phyloP scores from a whole-genome alignment of 2,888 invertebrate genomes.

The Scaptomyza parva region DNA sequence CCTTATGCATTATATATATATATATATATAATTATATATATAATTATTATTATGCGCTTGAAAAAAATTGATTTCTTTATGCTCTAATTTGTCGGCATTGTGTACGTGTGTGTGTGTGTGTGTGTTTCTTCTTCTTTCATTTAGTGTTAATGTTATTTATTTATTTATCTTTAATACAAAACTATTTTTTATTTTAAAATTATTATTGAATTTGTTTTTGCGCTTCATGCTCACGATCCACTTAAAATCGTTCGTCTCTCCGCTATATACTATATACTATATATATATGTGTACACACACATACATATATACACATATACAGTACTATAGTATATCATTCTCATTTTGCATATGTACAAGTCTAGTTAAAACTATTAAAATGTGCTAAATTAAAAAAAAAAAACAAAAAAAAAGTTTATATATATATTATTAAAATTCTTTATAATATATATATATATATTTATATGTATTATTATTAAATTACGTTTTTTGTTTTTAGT shows the following conservation, averaged over 20 bases:
- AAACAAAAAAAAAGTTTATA: conserved; percentile 41
- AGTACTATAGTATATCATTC: conserved; percentile 44
- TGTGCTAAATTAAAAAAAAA: conserved; percentile 73
- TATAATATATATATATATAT: conserved; percentile 54
- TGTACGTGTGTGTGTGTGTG: conserved; percentile 20
- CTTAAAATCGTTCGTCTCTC: conserved; percentile 63
- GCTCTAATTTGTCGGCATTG: conserved; percentile 73
- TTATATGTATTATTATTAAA: conserved; percentile 50
- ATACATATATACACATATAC: conserved; percentile 31
- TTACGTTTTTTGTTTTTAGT: conserved; percentile 30
- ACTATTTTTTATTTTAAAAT: conserved; percentile 72
- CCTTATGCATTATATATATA: conserved; percentile 28
- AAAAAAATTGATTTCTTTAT: conserved; percentile 61
- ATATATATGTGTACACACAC: conserved; percentile 20
- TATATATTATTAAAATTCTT: conserved; percentile 56
- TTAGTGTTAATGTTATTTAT: conserved; percentile 9
- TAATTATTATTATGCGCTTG: conserved; percentile 70
- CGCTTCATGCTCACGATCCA: conserved; percentile 50
- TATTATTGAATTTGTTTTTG: conserved; percentile 71
- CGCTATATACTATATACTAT: conserved; percentile 26
- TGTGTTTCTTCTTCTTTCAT: conserved; percentile 6
- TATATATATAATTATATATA: conserved; percentile 22
- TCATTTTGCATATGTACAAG: conserved; percentile 67
- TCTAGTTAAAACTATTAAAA: conserved; percentile 74
- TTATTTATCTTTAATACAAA: conserved; percentile 61